A percentile compares a stretch with the other conserved stretches of the same genome.
Evolutionary conservation across 2,888 invertebrate species (phyloP).

Genomic region (Frankliniella fusca): DNA sequence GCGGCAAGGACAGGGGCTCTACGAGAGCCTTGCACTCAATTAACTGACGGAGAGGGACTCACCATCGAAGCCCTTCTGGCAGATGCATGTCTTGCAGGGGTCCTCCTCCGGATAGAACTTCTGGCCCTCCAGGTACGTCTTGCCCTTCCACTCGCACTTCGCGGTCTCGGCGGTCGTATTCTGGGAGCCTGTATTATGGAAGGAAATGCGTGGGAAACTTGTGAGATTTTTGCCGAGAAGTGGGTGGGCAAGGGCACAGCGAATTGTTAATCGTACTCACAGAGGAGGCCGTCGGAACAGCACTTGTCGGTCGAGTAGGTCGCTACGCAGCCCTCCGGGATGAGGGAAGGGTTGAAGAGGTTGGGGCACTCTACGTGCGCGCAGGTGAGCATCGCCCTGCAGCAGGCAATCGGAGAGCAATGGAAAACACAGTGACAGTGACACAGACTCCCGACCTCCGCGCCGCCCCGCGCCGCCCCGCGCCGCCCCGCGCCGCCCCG

Average conservation of each 20-base stretch:
- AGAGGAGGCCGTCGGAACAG: slow-evolving; percentile 12
- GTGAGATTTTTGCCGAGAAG: background rate
- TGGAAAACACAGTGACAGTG: background rate
- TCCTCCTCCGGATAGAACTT: slow-evolving; percentile 38
- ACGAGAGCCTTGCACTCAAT: too few relatives aligned
- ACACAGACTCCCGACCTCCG: background rate
- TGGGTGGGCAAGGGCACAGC: background rate
- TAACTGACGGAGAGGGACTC: too few relatives aligned
- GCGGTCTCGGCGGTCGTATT: slow-evolving; percentile 8
- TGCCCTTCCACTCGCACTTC: slow-evolving; percentile 36
- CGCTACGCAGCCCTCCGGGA: slow-evolving; percentile 28
- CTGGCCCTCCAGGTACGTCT: slow-evolving; percentile 39
- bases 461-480: too few relatives aligned
- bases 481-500: too few relatives aligned
- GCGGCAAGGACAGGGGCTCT: too few relatives aligned
- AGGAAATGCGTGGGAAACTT: background rate
- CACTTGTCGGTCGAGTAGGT: background rate
- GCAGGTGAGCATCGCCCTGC: slow-evolving; percentile 29
- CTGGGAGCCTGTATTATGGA: background rate
- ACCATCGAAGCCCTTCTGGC: slow-evolving; percentile 39
- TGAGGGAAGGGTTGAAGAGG: slow-evolving; percentile 30
- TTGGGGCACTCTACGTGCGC: slow-evolving; percentile 34
- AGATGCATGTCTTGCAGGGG: slow-evolving; percentile 38
- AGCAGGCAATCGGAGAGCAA: background rate
- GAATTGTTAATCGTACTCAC: background rate